Evolutionary conservation across 2,888 invertebrate species (phyloP).

Genomic region (Calephelis perditalis): DNA sequence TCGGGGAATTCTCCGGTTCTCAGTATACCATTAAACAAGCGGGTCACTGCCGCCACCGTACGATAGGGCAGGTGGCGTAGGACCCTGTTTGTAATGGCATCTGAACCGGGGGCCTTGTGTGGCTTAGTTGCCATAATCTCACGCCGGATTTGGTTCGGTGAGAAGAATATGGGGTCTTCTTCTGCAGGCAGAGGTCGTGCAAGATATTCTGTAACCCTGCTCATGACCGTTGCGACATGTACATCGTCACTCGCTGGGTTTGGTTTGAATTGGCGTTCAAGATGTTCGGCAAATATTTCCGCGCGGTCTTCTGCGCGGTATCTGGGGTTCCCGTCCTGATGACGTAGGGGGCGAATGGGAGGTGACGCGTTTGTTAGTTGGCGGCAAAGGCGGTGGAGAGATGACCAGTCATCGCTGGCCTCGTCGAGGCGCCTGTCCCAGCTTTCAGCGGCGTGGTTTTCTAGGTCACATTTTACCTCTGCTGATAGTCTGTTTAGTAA

Average conservation of each 20-base stretch:
- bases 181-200: not conserved
- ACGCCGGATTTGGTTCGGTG: slow-evolving; percentile 12
- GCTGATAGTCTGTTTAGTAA: too few species aligned
- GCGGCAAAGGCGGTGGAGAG: slow-evolving; percentile 1
- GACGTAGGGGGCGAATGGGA: not conserved
- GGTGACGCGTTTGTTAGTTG: not conserved
- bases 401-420: not conserved
- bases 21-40: slow-evolving; percentile 15
- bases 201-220: not conserved
- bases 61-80: too few species aligned
- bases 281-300: slow-evolving; percentile 15
- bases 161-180: slow-evolving; percentile 18
- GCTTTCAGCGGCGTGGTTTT: too few species aligned
- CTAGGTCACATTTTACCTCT: too few species aligned
- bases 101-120: slow-evolving; percentile 10
- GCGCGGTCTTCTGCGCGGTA: slow-evolving; percentile 22
- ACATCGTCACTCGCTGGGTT: not conserved
- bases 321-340: slow-evolving; percentile 1
- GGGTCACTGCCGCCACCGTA: slow-evolving; percentile 18
- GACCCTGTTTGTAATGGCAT: too few species aligned
- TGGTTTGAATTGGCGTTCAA: slow-evolving; percentile 10
- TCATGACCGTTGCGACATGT: not conserved
- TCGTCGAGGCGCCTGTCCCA: not conserved
- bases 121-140: slow-evolving; percentile 18
- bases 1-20: slow-evolving; percentile 20